Conservation (phyloP, 2,888 invertebrate genomes). For the Lathronympha strigana region DNA sequence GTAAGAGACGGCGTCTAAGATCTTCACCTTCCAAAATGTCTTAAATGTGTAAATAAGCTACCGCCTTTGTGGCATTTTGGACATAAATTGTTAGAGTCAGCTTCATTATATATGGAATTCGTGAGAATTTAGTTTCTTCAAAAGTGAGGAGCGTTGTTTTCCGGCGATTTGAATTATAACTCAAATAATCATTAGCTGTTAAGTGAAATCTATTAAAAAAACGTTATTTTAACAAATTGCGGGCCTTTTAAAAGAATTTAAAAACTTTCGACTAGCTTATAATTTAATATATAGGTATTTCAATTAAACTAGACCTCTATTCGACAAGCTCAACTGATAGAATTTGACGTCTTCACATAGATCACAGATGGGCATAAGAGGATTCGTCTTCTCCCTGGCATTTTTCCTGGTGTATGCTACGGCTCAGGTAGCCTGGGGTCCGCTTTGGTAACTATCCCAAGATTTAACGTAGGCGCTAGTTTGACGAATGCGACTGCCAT, state of each 20-base stretch:
- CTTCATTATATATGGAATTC: constrained; percentile 26
- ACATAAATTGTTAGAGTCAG: not conserved
- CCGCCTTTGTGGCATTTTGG: not conserved
- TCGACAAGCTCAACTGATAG: too few species aligned
- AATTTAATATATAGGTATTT: too few species aligned
- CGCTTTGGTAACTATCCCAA: too few species aligned
- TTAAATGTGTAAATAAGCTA: not conserved
- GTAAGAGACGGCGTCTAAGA: constrained; percentile 37
- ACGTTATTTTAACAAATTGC: not conserved
- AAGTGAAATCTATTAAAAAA: constrained; percentile 14
- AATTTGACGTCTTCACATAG: too few species aligned
- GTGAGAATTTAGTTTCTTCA: constrained; percentile 35
- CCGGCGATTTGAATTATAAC: constrained; percentile 22
- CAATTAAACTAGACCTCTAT: too few species aligned
- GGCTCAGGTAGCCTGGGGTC: too few species aligned
- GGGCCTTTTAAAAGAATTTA: not conserved
- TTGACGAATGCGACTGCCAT: too few species aligned
- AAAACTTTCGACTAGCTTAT: too few species aligned
- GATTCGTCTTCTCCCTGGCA: too few species aligned
- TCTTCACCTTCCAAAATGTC: constrained; percentile 1
- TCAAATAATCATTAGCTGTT: constrained; percentile 27
- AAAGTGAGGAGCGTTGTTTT: constrained; percentile 29
- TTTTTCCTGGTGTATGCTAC: too few species aligned
- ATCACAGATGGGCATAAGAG: too few species aligned
- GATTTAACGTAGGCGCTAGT: too few species aligned